Base-by-base conservation (phyloP, 2,888 invertebrate genomes). In the Stenurella melanura region DNA sequence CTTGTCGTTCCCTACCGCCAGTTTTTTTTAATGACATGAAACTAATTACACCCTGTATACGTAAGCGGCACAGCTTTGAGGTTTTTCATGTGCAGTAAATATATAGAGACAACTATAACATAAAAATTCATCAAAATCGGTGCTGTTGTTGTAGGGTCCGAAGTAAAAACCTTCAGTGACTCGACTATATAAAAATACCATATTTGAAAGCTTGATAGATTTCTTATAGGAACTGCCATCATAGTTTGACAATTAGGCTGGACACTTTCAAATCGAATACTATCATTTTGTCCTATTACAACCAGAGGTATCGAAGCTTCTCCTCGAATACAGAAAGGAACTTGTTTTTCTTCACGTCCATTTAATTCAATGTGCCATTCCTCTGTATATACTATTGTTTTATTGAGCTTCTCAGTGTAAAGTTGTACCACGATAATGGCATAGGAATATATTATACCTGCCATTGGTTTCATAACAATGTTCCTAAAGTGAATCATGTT, bases 341-440 rank as follows among this genome's bases (percentile, higher is more conserved):
- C 78, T 54, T 85, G 86, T 64, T 87, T 85, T 15, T 88, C 84
- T 4, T 81, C 74, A 73, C 86, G 86, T 3, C 89, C 90, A 78
- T 91, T 91, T 63, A 91, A 85, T 73, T 88, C 86, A 26, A 91
- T 72, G 1, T 85, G 82, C 91, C 91, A 91, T 58, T 88, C 85
- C 84, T 91, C 91, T 0, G 86, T 76, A 78, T 89, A 90, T 1
- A 87, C 84, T 84, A 73, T 88, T 83, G 15, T 83, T 75, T 1
- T 79, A 76, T 0, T 68, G 10, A 61, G 84, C 85, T 63, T 42
- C n/a, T 74, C 74, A 1, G 89, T 87, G 75, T 86, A 84, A 74
- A 91, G 84, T 77, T 89, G 87, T 0, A 90, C 87, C 0, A 85
- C 85, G 12, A 91, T 84, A 34, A 91, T 87, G 76, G 89, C 89